A percentile compares a stretch with the other conserved stretches of the same genome.
phyloP scores from a whole-genome alignment of 2,888 invertebrate genomes.

The Ariolimax columbianus region DNA sequence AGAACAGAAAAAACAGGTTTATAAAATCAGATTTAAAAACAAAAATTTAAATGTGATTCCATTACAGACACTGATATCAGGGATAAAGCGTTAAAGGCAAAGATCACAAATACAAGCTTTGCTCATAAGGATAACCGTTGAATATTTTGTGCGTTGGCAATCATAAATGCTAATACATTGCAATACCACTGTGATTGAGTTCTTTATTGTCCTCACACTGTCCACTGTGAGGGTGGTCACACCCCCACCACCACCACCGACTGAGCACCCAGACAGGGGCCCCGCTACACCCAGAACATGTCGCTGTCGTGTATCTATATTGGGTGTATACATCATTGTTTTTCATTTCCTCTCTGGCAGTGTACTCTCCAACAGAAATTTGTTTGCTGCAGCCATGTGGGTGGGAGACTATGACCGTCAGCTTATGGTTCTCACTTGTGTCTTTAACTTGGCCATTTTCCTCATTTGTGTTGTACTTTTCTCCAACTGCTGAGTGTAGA shows the following conservation, averaged over 20 bases:
- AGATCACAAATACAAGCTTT: too few species aligned
- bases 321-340: background rate
- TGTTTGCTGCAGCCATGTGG: conserved; percentile 29
- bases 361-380: background rate
- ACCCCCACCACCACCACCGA: conserved; percentile 15
- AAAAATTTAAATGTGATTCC: too few species aligned
- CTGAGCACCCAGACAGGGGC: conserved; percentile 14
- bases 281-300: conserved; percentile 11
- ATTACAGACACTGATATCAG: too few species aligned
- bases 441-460: background rate
- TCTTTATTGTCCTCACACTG: conserved; percentile 9
- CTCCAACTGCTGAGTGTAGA: background rate
- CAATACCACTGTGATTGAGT: conserved; percentile 4
- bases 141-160: too few species aligned
- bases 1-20: too few species aligned
- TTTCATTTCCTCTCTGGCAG: background rate
- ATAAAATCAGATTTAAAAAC: too few species aligned
- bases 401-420: conserved; percentile 33
- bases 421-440: background rate
- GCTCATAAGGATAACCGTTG: too few species aligned
- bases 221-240: conserved; percentile 24
- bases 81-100: too few species aligned
- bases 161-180: too few species aligned
- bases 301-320: conserved; percentile 17
- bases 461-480: background rate